Percentiles rank a stretch among this genome's conserved stretches.
Evolutionary conservation across 2,113 vertebrate genomes (phyloP).

Genomic region (Mola mola): DNA sequence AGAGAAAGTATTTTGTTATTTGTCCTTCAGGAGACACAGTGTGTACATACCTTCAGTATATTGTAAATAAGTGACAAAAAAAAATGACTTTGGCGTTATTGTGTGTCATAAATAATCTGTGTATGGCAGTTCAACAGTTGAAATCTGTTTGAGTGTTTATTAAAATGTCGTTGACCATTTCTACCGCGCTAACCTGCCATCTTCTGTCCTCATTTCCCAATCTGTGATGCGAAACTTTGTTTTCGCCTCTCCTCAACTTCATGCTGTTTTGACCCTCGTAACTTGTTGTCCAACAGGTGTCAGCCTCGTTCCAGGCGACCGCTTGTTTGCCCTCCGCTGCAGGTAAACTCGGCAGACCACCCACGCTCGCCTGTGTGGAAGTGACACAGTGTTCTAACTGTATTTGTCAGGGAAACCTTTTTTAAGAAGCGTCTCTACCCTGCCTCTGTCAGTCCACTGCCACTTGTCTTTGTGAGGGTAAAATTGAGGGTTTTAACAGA

Average conservation of each 20-base stretch:
- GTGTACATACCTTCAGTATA: conserved; percentile 87
- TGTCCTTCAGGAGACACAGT: conserved; percentile 81
- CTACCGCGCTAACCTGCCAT: conserved; percentile 78
- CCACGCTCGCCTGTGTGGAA: conserved; percentile 54
- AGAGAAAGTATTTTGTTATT: conserved; percentile 88
- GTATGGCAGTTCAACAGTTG: conserved; percentile 83
- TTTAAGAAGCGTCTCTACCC: conserved; percentile 13
- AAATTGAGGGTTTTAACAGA: conserved; percentile 17
- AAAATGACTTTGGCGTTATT: conserved; percentile 78
- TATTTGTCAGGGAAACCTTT: conserved; percentile 23
- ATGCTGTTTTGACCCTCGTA: not conserved
- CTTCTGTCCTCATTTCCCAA: conserved; percentile 28
- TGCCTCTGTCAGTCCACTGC: too few species aligned
- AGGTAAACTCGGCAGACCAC: conserved; percentile 64
- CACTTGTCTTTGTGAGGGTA: too few species aligned
- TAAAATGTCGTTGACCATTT: conserved; percentile 81
- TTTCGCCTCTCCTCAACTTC: not conserved
- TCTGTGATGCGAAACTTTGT: not conserved
- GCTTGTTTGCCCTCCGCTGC: conserved; percentile 25
- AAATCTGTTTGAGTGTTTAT: conserved; percentile 90
- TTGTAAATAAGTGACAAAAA: conserved; percentile 87
- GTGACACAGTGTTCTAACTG: conserved; percentile 70
- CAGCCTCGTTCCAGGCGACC: conserved; percentile 54
- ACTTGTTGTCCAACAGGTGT: conserved; percentile 75
- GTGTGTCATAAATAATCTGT: conserved; percentile 86